Conservation (phyloP, 2,113 vertebrate species). For the Atrichornis clamosus region DNA sequence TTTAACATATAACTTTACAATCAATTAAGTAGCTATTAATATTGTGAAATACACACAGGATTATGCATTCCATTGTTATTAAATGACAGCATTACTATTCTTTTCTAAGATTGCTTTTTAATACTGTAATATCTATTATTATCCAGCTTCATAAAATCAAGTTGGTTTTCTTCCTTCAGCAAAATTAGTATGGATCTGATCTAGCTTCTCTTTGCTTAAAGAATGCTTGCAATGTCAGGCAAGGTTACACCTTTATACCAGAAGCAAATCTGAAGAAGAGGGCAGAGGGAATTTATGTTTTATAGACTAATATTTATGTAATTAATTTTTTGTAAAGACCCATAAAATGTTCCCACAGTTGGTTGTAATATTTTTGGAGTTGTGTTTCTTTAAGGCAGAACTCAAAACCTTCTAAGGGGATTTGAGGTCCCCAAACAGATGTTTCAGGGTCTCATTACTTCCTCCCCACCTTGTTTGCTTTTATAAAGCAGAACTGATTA, state of each 20-base stretch:
- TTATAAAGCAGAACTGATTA: slow-evolving; percentile 58
- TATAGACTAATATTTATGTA: slow-evolving; percentile 32
- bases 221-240: not conserved
- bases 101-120: not conserved
- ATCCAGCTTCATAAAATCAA: not conserved
- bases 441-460: slow-evolving; percentile 37
- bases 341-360: slow-evolving; percentile 46
- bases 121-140: not conserved
- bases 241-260: not conserved
- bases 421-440: slow-evolving; percentile 58
- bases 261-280: not conserved
- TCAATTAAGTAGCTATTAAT: not conserved
- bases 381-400: slow-evolving; percentile 64
- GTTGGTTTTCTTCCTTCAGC: not conserved
- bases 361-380: slow-evolving; percentile 40
- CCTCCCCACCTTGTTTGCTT: slow-evolving; percentile 64
- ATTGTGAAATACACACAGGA: not conserved
- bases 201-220: not conserved
- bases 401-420: slow-evolving; percentile 63
- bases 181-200: not conserved
- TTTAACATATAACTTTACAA: not conserved
- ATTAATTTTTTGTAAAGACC: slow-evolving; percentile 23
- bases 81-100: not conserved
- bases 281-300: slow-evolving; percentile 19
- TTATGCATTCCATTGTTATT: not conserved